phyloP scores from a whole-genome alignment of 2,888 invertebrate species.

The Synergus japonicus region DNA sequence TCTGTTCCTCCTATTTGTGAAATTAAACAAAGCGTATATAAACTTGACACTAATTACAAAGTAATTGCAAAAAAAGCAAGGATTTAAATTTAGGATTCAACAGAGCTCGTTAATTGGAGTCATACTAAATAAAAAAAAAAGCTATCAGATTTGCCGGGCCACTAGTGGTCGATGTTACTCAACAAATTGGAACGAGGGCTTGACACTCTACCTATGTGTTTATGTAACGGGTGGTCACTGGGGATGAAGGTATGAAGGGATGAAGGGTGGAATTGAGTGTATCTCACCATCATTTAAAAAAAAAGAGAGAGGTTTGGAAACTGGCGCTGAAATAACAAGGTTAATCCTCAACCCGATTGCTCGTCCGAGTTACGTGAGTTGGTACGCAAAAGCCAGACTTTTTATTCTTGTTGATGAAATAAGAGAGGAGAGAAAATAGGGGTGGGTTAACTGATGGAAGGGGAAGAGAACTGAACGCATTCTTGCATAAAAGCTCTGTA shows the following conservation, averaged over 20 bases:
- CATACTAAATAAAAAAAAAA: constrained; percentile 16
- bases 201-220: constrained; percentile 21
- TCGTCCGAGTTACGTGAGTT: constrained; percentile 16
- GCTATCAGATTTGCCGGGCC: constrained; percentile 18
- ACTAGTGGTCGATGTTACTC: constrained; percentile 23
- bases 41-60: not conserved
- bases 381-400: constrained; percentile 28
- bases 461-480: constrained; percentile 28
- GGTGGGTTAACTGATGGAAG: not conserved
- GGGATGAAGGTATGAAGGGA: not conserved
- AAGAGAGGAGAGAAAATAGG: constrained; percentile 18
- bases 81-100: not conserved
- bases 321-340: constrained; percentile 35
- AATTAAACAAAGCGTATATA: not conserved
- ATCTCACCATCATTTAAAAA: constrained; percentile 24
- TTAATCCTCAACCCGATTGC: constrained; percentile 35
- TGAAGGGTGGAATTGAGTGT: not conserved
- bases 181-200: constrained; percentile 29
- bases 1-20: too few relatives aligned
- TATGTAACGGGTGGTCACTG: constrained; percentile 31
- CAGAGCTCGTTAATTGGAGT: constrained; percentile 34
- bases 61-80: not conserved
- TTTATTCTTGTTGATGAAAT: constrained; percentile 36
- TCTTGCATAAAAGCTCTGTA: constrained; percentile 42
- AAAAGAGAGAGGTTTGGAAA: not conserved